Evolutionary conservation across 2,113 vertebrate species (phyloP).

Genomic region (Antechinus stuartii): DNA sequence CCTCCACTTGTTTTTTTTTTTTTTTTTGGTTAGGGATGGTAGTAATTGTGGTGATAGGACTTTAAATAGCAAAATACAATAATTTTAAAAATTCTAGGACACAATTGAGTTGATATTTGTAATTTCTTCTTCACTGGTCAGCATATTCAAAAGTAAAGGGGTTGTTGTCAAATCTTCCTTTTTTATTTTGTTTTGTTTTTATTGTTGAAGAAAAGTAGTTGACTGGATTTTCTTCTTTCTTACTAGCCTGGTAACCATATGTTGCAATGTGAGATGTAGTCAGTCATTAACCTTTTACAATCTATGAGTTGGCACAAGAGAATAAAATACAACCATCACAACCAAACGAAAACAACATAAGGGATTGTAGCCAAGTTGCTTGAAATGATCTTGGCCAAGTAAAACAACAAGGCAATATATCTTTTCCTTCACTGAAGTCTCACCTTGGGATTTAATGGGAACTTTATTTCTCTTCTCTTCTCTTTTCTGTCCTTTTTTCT

Average conservation of each 20-base stretch:
- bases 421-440: slow-evolving; percentile 45
- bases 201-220: background rate
- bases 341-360: slow-evolving; percentile 9
- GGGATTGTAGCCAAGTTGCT: background rate
- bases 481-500: slow-evolving; percentile 54
- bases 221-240: background rate
- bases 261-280: background rate
- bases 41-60: background rate
- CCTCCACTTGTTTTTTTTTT: background rate
- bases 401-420: slow-evolving; percentile 23
- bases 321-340: slow-evolving; percentile 45
- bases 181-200: background rate
- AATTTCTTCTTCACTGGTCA: background rate
- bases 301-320: slow-evolving; percentile 55
- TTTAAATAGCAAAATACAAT: background rate
- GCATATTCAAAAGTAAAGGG: background rate
- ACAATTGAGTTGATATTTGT: background rate
- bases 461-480: slow-evolving; percentile 40
- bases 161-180: background rate
- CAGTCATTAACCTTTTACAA: slow-evolving; percentile 64
- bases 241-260: slow-evolving; percentile 29
- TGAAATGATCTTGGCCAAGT: background rate
- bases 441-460: slow-evolving; percentile 50
- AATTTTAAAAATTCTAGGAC: background rate
- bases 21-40: background rate